A percentile compares a stretch with the other conserved stretches of the same genome.
Evolutionary conservation across 2,797 vertebrate genomes (phyloP).

Genomic region (Triplophysa yarkandensis): DNA sequence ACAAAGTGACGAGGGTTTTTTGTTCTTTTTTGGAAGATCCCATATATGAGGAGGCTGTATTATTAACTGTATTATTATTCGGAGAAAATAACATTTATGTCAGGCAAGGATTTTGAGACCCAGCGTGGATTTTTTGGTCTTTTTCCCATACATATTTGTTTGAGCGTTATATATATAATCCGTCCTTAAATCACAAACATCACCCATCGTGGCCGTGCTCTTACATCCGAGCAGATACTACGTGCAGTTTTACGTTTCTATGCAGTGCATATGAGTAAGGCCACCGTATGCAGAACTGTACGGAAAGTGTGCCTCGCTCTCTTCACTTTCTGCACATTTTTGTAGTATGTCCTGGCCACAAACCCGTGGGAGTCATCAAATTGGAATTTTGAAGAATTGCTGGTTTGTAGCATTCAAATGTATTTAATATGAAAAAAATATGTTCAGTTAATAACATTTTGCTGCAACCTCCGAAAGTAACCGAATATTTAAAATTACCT

Average conservation of each 20-base stretch:
- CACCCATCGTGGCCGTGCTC: not conserved
- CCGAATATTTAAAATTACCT: too few relatives aligned
- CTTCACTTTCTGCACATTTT: too few relatives aligned
- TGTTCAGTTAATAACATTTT: not conserved
- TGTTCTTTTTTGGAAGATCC: not conserved
- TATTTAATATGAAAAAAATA: too few relatives aligned
- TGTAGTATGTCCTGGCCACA: too few relatives aligned
- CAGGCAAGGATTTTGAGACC: not conserved
- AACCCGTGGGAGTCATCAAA: too few relatives aligned
- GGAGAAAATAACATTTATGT: not conserved
- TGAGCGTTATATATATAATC: not conserved
- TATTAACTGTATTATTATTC: too few relatives aligned
- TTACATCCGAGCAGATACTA: constrained; percentile 5
- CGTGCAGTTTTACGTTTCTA: not conserved
- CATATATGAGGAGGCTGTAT: not conserved
- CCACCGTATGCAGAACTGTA: too few relatives aligned
- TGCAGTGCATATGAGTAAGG: too few relatives aligned
- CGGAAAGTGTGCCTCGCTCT: too few relatives aligned
- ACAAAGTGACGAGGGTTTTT: too few relatives aligned
- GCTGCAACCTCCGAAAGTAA: not conserved
- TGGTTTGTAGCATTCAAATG: too few relatives aligned
- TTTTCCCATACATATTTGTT: not conserved
- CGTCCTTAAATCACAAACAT: not conserved
- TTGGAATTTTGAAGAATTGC: too few relatives aligned
- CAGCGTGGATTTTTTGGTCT: not conserved